Evolutionary conservation across 2,888 invertebrate genomes (phyloP).

Genomic region (Philereme transversata): DNA sequence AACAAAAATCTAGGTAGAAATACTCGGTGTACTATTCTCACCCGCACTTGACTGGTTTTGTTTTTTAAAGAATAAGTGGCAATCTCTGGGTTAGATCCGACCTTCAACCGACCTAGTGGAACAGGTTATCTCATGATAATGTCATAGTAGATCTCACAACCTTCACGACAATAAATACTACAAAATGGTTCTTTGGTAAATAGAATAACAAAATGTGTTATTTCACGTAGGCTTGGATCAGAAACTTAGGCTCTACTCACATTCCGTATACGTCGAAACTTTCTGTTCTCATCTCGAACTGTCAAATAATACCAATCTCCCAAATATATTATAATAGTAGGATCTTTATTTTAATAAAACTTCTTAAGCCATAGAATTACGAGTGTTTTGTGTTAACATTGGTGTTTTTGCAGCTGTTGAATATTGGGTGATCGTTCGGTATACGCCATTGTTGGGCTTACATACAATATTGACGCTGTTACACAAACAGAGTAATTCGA

Average conservation of each 20-base stretch:
- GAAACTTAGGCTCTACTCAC: slow-evolving; percentile 6
- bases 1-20: too few species aligned
- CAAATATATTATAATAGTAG: slow-evolving; percentile 38
- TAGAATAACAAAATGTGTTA: neutral
- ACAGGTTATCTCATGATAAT: too few species aligned
- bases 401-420: slow-evolving; percentile 34
- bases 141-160: too few species aligned
- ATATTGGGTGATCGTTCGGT: slow-evolving; percentile 30
- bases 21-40: too few species aligned
- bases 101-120: too few species aligned
- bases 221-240: slow-evolving; percentile 6
- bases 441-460: slow-evolving; percentile 28
- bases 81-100: too few species aligned
- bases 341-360: slow-evolving; percentile 50
- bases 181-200: neutral
- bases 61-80: too few species aligned
- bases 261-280: slow-evolving; percentile 13
- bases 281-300: slow-evolving; percentile 20
- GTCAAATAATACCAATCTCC: slow-evolving; percentile 29
- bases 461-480: slow-evolving; percentile 33
- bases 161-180: neutral
- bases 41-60: too few species aligned
- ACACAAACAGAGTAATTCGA: slow-evolving; percentile 26
- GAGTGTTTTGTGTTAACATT: slow-evolving; percentile 36
- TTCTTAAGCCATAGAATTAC: slow-evolving; percentile 47